Evolutionary conservation across 2,888 invertebrate species (phyloP).

Genomic region (Esperia sulphurella): DNA sequence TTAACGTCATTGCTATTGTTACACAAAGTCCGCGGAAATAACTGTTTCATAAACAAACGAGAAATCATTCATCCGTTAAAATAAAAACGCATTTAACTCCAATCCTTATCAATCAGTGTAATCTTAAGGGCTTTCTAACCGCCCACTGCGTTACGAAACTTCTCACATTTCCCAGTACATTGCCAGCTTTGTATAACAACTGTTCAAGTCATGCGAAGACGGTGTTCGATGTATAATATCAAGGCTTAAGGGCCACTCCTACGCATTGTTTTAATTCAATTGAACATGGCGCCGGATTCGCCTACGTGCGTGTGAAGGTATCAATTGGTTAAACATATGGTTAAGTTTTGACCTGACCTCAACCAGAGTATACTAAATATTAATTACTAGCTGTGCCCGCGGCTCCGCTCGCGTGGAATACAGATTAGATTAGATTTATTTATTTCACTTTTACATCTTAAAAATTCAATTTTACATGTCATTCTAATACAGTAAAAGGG

Average conservation of each 20-base stretch:
- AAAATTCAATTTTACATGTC: no score
- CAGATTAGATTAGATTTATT: no score
- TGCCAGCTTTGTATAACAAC: slow-evolving; percentile 16
- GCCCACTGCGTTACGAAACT: slow-evolving; percentile 20
- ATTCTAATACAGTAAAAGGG: no score
- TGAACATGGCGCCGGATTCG: slow-evolving; percentile 34
- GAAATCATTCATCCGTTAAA: slow-evolving; percentile 5
- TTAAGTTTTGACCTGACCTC: no score
- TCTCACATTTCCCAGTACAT: slow-evolving; percentile 9
- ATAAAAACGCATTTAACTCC: slow-evolving; percentile 10
- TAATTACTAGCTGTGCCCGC: no score
- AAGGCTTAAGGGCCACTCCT: slow-evolving; percentile 30
- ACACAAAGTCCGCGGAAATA: slow-evolving; percentile 2
- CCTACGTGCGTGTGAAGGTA: slow-evolving; percentile 27
- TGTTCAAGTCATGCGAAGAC: neutral
- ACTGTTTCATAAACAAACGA: slow-evolving; percentile 1
- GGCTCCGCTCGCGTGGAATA: no score
- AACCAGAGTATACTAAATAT: no score
- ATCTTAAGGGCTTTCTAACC: slow-evolving; percentile 21
- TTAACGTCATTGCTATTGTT: neutral
- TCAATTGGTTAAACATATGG: neutral
- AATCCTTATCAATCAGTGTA: slow-evolving; percentile 19
- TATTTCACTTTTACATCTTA: no score
- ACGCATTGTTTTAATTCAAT: slow-evolving; percentile 30
- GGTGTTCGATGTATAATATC: slow-evolving; percentile 14